Percentiles rank a stretch among this genome's conserved stretches.
Evolutionary conservation across 1,140 invertebrate genomes (phyloP).

Genomic region (Fragariocoptes setiger): DNA sequence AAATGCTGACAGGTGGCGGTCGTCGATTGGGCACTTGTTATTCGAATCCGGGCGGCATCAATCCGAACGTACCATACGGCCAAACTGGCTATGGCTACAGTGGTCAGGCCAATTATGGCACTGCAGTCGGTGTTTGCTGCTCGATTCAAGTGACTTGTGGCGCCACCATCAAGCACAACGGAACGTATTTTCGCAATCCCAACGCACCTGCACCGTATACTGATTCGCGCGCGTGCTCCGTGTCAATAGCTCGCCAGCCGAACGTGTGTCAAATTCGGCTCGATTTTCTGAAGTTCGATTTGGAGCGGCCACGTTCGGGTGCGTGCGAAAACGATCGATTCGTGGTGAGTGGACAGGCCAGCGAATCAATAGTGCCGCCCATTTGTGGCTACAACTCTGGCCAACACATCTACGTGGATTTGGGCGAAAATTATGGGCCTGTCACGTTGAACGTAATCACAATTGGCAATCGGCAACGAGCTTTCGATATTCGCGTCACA

Average conservation of each 20-base stretch:
- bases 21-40: conserved; percentile 4
- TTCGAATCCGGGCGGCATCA: background rate
- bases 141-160: conserved; percentile 25
- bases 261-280: conserved; percentile 9
- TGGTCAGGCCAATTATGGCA: background rate
- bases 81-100: no score
- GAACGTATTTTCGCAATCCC: conserved; percentile 44
- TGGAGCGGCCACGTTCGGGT: conserved; percentile 31
- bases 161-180: conserved; percentile 34
- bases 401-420: conserved; percentile 35
- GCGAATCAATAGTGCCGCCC: conserved; percentile 29
- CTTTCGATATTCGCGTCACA: conserved; percentile 10
- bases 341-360: conserved; percentile 20
- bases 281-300: conserved; percentile 34
- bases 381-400: conserved; percentile 39
- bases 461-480: conserved; percentile 16
- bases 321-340: conserved; percentile 9
- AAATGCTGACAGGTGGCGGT: conserved; percentile 3
- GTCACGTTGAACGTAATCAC: conserved; percentile 15
- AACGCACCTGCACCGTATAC: conserved; percentile 34
- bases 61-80: background rate
- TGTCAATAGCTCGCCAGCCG: conserved; percentile 3
- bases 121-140: conserved; percentile 7
- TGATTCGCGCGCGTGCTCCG: conserved; percentile 27
- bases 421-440: conserved; percentile 6